A percentile compares a stretch with the other conserved stretches of the same genome.
phyloP scores from a whole-genome alignment of 2,113 vertebrate genomes.

The Dascyllus trimaculatus region DNA sequence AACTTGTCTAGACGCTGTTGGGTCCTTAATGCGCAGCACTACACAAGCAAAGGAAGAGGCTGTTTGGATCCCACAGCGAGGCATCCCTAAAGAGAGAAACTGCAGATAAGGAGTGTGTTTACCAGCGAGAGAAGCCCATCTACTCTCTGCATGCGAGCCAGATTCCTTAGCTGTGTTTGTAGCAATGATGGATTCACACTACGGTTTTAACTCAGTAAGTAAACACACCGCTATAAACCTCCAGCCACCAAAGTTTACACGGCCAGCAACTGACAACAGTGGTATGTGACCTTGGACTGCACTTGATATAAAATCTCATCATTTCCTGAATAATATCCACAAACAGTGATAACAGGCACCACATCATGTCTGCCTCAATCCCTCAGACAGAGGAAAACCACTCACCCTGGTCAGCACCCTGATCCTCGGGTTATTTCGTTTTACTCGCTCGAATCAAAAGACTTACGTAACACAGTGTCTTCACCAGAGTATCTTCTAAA shows the following conservation, averaged over 20 bases:
- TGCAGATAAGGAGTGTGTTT: slow-evolving; percentile 51
- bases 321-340: slow-evolving; percentile 42
- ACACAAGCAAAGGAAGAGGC: slow-evolving; percentile 36
- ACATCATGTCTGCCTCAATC: slow-evolving; percentile 20
- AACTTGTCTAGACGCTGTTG: slow-evolving; percentile 45
- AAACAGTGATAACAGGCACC: slow-evolving; percentile 24
- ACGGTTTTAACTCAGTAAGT: slow-evolving; percentile 46
- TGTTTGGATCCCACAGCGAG: slow-evolving; percentile 37
- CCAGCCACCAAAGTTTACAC: slow-evolving; percentile 17
- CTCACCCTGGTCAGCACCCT: background rate
- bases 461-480: slow-evolving; percentile 1
- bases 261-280: slow-evolving; percentile 27
- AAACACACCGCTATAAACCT: slow-evolving; percentile 40
- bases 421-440: slow-evolving; percentile 18
- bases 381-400: slow-evolving; percentile 13
- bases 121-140: slow-evolving; percentile 22
- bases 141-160: slow-evolving; percentile 22
- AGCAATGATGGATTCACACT: slow-evolving; percentile 45
- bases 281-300: slow-evolving; percentile 55
- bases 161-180: slow-evolving; percentile 31
- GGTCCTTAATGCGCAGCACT: slow-evolving; percentile 20
- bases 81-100: slow-evolving; percentile 46
- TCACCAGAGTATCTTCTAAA: slow-evolving; percentile 8
- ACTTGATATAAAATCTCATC: slow-evolving; percentile 47
- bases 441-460: slow-evolving; percentile 18